Base-by-base conservation (phyloP, 2,888 invertebrate genomes). In the Busseola fusca region DNA sequence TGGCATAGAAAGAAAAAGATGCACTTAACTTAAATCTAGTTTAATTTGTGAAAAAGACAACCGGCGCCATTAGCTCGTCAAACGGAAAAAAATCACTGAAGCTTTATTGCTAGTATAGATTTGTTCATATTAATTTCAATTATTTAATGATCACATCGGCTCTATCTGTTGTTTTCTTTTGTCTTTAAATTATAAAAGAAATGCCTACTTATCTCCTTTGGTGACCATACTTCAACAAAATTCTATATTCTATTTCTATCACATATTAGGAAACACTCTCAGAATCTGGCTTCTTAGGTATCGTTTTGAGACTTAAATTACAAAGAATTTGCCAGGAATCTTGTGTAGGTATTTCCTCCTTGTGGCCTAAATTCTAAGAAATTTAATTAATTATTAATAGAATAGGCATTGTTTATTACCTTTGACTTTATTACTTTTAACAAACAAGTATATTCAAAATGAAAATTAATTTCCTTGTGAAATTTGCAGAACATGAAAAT, bases 241-340 rank as follows among this genome's bases (percentile, higher is more conserved):
- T 57, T 64, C 40, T 62, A 40, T 21, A 54, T 54, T 50, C 2
- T 34, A 34, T 34, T n/a, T n/a, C 66, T 59, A 54, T 45, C 50
- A 56, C 10, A 59, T 27, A 45, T 40, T 67, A 42, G 6, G n/a
- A 30, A 56, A 64, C n/a, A 67, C 68, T 70, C 62, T 30, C 12
- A 37, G 58, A 74, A 66, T 50, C 34, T 27, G 16, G 10, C 40
- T 52, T 50, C 18, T 45, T 34, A 56, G 37, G n/a, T n/a, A 3
- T 45, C 57, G 21, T 57, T 14, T 37, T 30, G 48, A 59, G 66
- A 58, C 27, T 21, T 50, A 65, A 54, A 70, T 75, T 16, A 58
- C 60, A 30, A 76, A 65, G 21, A 52, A 45, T 59, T 54, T 58
- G 5, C 18, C 30, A 54, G 12, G 40, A 74, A 60, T 63, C 30